Conservation (phyloP, 2,888 invertebrate genomes). For the Monopis laevigella region DNA sequence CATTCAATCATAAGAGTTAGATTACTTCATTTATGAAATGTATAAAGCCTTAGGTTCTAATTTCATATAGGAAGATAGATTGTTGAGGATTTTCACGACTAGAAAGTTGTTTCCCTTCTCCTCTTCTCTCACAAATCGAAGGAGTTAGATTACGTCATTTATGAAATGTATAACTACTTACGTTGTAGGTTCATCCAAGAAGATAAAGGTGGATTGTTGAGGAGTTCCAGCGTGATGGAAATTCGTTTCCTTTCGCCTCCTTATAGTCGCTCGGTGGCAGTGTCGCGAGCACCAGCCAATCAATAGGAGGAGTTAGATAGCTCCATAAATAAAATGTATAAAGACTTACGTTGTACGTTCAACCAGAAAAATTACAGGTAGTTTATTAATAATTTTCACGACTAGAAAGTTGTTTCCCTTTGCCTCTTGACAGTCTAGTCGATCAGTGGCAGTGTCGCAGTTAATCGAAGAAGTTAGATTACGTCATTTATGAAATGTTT, state of each 20-base stretch:
- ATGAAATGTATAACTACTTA: constrained; percentile 64
- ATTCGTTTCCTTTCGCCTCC: constrained; percentile 94
- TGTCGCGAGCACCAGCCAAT: constrained; percentile 77
- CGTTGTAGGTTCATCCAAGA: constrained; percentile 97
- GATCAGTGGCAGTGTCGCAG: constrained; percentile 76
- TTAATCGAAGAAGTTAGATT: constrained; percentile 80
- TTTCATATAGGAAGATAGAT: too few relatives aligned
- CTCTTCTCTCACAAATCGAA: too few relatives aligned
- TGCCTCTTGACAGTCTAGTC: constrained; percentile 92
- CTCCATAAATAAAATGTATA: too few relatives aligned
- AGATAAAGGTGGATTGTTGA: constrained; percentile 95
- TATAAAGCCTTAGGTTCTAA: too few relatives aligned
- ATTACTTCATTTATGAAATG: too few relatives aligned
- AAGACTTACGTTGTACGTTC: constrained; percentile 92
- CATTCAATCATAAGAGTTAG: too few relatives aligned
- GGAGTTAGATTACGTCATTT: too few relatives aligned
- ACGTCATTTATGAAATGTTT: too few relatives aligned
- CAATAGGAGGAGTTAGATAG: too few relatives aligned
- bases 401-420: constrained; percentile 94
- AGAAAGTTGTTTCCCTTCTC: too few relatives aligned
- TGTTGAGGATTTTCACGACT: too few relatives aligned
- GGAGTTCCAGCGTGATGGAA: constrained; percentile 92
- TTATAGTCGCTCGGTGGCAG: constrained; percentile 78
- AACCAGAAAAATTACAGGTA: constrained; percentile 93
- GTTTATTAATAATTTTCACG: constrained; percentile 92